Percentiles rank a stretch among this genome's conserved stretches.
phyloP scores from a whole-genome alignment of 1,140 invertebrate genomes.

The Ladona fulva region DNA sequence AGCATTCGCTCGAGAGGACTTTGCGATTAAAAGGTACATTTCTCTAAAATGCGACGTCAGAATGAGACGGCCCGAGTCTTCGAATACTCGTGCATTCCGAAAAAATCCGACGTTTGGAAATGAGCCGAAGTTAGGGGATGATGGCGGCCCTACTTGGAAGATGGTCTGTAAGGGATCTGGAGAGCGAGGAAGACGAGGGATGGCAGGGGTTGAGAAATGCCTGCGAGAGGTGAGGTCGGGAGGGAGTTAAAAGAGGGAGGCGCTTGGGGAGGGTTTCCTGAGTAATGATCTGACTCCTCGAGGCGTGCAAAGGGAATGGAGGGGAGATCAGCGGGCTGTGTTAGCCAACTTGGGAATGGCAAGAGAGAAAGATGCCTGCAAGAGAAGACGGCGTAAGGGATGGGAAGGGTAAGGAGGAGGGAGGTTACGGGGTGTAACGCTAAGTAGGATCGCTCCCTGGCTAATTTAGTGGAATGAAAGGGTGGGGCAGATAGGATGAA shows the following conservation, averaged over 20 bases:
- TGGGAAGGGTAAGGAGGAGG: background rate
- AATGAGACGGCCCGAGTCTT: too few relatives aligned
- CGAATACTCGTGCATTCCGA: too few relatives aligned
- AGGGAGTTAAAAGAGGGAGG: background rate
- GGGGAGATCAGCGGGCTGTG: too few relatives aligned
- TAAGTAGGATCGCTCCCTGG: background rate
- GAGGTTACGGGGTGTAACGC: background rate
- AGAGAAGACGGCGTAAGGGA: too few relatives aligned
- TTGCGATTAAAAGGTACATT: too few relatives aligned
- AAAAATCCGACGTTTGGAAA: too few relatives aligned
- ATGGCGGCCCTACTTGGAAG: background rate
- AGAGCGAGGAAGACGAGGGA: background rate
- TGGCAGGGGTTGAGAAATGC: background rate
- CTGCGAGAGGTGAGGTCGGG: background rate
- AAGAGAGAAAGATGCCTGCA: too few relatives aligned
- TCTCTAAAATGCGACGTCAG: too few relatives aligned
- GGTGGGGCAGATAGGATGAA: background rate
- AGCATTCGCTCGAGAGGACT: too few relatives aligned
- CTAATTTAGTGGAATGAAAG: constrained; percentile 2
- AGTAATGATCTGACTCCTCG: background rate
- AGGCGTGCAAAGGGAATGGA: too few relatives aligned
- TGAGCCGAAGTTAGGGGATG: too few relatives aligned
- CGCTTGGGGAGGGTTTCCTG: background rate
- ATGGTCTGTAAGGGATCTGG: background rate
- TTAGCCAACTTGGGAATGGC: too few relatives aligned